A percentile compares a stretch with the other conserved stretches of the same genome.
phyloP scores from a whole-genome alignment of 1,140 invertebrate species.

The Calephelis virginiensis region DNA sequence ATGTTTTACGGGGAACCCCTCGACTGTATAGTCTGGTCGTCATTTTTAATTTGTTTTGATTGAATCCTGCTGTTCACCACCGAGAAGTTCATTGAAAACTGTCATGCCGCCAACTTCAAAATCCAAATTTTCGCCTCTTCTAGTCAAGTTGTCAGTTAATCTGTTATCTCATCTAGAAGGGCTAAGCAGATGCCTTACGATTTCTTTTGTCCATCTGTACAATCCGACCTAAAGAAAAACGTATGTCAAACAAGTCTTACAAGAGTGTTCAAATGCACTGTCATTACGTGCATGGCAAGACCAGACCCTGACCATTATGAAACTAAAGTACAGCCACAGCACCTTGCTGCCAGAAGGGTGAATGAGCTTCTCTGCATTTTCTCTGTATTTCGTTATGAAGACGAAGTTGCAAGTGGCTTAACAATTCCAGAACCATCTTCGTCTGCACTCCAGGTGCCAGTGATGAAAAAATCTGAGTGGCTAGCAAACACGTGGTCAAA shows the following conservation, averaged over 20 bases:
- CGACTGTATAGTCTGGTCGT: no score
- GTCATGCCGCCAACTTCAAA: conserved; percentile 26
- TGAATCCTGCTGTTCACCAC: conserved; percentile 20
- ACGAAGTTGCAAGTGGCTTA: conserved; percentile 32
- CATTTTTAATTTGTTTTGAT: no score
- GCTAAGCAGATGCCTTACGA: conserved; percentile 22
- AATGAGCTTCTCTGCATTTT: conserved; percentile 34
- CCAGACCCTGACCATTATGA: conserved; percentile 29
- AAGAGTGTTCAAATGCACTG: conserved; percentile 31
- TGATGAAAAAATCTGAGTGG: conserved; percentile 21
- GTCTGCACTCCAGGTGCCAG: conserved; percentile 22
- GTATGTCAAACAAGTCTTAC: conserved; percentile 31
- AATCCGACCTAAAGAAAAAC: conserved; percentile 28
- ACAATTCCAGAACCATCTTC: conserved; percentile 35
- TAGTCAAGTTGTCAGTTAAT: conserved; percentile 30
- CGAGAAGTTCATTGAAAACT: conserved; percentile 30
- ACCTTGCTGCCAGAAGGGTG: conserved; percentile 31
- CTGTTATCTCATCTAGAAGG: conserved; percentile 24
- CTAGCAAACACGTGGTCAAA: conserved; percentile 23
- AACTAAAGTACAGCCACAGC: conserved; percentile 31
- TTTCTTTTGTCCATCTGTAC: conserved; percentile 27
- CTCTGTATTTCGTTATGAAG: conserved; percentile 20
- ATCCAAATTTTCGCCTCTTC: conserved; percentile 26
- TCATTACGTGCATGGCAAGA: conserved; percentile 31
- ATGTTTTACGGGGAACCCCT: no score